Evolutionary conservation across 2,113 vertebrate genomes (phyloP).

Genomic region (Rattus norvegicus): GRCr8 NC_086020.1:24151501-24152000

Average conservation of each 20-base stretch:
- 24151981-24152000: neutral
- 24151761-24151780: neutral
- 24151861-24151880: neutral
- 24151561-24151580: neutral
- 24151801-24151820: neutral
- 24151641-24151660: neutral
- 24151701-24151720: conserved; percentile 3
- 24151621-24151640: neutral
- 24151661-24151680: neutral
- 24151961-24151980: neutral
- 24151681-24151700: neutral
- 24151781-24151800: neutral
- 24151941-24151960: neutral
- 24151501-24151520: neutral
- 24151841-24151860: neutral
- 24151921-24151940: neutral
- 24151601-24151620: neutral
- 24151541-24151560: neutral
- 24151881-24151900: neutral
- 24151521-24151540: neutral
- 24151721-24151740: conserved; percentile 2
- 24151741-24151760: neutral
- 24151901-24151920: no score
- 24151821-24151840: neutral
- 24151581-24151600: neutral